phyloP scores from a whole-genome alignment of 2,797 vertebrate genomes.

The Pelodytes ibericus region DNA sequence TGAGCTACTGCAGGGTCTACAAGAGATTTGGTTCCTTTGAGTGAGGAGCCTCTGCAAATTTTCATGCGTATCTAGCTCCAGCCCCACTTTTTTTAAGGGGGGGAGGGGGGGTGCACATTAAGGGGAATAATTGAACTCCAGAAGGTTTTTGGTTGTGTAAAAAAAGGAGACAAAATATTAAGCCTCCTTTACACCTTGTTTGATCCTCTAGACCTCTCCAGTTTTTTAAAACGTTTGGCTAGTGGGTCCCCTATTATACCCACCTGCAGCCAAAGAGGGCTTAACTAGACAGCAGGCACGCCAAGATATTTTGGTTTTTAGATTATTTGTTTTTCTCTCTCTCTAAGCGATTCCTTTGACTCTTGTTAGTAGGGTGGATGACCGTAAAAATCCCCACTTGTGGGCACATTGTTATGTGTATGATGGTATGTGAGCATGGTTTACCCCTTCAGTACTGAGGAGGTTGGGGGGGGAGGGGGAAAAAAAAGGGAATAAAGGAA shows the following conservation, averaged over 20 bases:
- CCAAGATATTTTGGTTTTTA: no score
- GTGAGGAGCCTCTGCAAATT: background rate
- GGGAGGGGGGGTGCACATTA: background rate
- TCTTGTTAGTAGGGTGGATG: background rate
- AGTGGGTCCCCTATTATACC: background rate
- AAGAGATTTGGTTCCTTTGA: background rate
- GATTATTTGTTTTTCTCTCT: no score
- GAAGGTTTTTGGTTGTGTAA: no score
- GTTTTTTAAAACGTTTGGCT: background rate
- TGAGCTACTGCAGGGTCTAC: background rate
- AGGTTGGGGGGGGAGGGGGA: no score
- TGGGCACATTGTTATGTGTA: conserved; percentile 3
- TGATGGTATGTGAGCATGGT: background rate
- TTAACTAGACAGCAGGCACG: background rate
- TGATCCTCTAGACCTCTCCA: conserved; percentile 4
- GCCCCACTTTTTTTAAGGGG: no score
- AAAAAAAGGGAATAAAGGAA: conserved; percentile 27
- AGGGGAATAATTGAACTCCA: no score
- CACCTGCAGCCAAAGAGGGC: background rate
- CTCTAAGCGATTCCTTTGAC: conserved; percentile 4
- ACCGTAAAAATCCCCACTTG: background rate
- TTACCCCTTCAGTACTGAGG: conserved; percentile 27
- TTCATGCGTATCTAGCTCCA: background rate
- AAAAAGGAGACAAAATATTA: no score
- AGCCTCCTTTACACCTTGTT: background rate